Evolutionary conservation across 2,113 vertebrate genomes (phyloP), one percentile per base, ranked within the genome.

Genomic region (Thunnus maccoyii): DNA sequence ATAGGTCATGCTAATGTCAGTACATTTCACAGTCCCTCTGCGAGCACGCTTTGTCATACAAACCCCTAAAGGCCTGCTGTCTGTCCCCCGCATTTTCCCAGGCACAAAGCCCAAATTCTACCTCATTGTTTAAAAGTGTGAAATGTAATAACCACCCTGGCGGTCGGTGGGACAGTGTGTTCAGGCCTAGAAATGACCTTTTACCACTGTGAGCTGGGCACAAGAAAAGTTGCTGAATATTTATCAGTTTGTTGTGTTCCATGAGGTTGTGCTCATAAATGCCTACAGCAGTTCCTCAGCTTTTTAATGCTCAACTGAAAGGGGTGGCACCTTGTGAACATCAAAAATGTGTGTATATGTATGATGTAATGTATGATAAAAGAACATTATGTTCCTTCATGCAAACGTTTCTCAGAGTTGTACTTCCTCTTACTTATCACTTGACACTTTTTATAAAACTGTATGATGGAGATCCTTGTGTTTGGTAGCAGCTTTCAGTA

Each of bases 71-170:
- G 86, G 25, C 73, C 51, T 20, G 52, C 51, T 11, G 15, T 88
- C 79, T 84, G 63, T 89, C 77, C 78, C 10, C 66, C 61, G 17
- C 32, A 69, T 81, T 71, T 70, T 81, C n/a, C 51, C 18, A 73
- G 8, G 3, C 6, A 64, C 57, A 77, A 55, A 66, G 73, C 48
- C 22, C 48, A 54, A 54, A 76, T 25, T 12, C 50, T 16, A 17
- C 60, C 0, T 65, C 25, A 88, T 87, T 87, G 88, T 89, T 84
- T 81, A 55, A 14, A 55, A 67, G 78, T 76, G 72, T 68, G 18
- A 72, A 65, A 61, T n/a, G 1, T 9, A 41, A 51, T 12, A 67
- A 60, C 17, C 27, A 56, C 20, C 14, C 46, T 30, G 64, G 56
- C 62, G 20, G 3, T 80, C 66, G 51, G 13, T 44, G 22, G 47